phyloP scores from a whole-genome alignment of 2,113 vertebrate species.

The Cathartes aura region DNA sequence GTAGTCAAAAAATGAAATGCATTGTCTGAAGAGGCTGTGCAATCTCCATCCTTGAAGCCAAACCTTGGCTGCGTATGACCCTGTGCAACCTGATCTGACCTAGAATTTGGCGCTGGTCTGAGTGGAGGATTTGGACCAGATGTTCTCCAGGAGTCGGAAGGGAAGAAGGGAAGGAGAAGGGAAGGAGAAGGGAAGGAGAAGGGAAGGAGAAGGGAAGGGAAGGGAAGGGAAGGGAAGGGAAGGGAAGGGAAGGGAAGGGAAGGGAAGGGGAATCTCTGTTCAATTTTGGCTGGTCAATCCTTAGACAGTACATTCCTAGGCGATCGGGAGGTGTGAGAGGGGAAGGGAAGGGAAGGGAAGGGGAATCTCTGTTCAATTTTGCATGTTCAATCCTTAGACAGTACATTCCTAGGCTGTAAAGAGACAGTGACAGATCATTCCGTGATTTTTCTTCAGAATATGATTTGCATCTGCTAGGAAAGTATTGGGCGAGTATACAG shows the following conservation, averaged over 20 bases:
- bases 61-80: neutral
- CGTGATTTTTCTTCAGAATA: neutral
- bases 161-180: no score
- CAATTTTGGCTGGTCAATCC: neutral
- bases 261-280: neutral
- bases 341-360: neutral
- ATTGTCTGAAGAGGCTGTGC: neutral
- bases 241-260: neutral
- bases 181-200: neutral
- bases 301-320: neutral
- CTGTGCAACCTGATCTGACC: neutral
- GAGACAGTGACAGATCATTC: neutral
- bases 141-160: neutral
- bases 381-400: neutral
- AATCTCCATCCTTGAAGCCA: neutral
- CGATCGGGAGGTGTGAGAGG: no score
- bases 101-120: neutral
- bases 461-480: neutral
- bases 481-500: neutral
- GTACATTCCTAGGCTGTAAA: neutral
- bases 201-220: neutral
- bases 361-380: neutral
- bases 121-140: neutral
- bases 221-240: neutral
- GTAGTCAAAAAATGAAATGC: neutral